phyloP scores from a whole-genome alignment of 2,797 vertebrate species.

The Hybognathus amarus region DNA sequence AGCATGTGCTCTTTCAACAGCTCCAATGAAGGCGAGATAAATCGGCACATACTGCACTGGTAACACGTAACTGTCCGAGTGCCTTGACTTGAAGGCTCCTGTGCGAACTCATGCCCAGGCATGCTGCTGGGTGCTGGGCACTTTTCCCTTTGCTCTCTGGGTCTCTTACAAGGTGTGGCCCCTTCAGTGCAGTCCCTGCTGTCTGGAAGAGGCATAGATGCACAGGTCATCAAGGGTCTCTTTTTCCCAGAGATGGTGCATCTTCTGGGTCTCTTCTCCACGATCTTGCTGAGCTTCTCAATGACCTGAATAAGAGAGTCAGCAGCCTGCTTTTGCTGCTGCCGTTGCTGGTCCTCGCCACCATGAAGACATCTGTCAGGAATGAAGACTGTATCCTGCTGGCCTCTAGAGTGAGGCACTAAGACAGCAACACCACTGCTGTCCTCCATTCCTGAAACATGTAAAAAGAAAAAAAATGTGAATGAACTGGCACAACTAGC shows the following conservation, averaged over 20 bases:
- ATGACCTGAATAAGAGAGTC: slow-evolving; percentile 96
- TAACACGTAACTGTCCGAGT: slow-evolving; percentile 86
- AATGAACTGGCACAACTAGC: neutral
- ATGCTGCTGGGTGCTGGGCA: neutral
- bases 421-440: slow-evolving; percentile 81
- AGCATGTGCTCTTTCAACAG: slow-evolving; percentile 89
- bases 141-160: slow-evolving; percentile 61
- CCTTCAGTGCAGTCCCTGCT: slow-evolving; percentile 64
- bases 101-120: neutral
- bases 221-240: slow-evolving; percentile 72
- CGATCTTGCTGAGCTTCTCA: slow-evolving; percentile 95
- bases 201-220: slow-evolving; percentile 59
- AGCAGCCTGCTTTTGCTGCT: slow-evolving; percentile 80
- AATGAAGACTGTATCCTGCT: slow-evolving; percentile 75
- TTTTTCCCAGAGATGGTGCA: slow-evolving; percentile 86
- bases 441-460: slow-evolving; percentile 84
- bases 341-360: slow-evolving; percentile 66
- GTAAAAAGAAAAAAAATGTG: neutral
- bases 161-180: slow-evolving; percentile 74
- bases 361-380: slow-evolving; percentile 64
- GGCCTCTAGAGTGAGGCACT: slow-evolving; percentile 79
- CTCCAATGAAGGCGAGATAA: slow-evolving; percentile 84
- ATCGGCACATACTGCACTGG: slow-evolving; percentile 93
- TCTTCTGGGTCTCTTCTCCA: slow-evolving; percentile 88
- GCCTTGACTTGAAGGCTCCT: slow-evolving; percentile 50